These are phyloP conservation scores for Mus pahari DNA, from an alignment of 2,113 vertebrate species.

Conservation along the genomic window DNA sequence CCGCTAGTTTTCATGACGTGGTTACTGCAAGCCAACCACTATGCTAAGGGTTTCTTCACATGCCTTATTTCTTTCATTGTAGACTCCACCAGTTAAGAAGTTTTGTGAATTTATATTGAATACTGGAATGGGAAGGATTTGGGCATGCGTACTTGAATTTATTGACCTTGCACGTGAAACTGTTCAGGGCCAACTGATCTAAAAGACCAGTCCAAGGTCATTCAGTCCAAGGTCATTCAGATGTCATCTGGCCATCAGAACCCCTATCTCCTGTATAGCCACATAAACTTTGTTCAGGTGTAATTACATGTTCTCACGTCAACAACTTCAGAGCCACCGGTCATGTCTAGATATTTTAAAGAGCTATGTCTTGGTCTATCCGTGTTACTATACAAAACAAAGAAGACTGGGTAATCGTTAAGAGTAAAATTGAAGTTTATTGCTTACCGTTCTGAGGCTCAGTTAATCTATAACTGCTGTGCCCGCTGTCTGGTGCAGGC, in stretches of 20 bases:
- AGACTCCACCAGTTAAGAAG: neutral
- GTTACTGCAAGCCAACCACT: neutral
- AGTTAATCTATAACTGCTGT: neutral
- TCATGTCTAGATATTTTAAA: neutral
- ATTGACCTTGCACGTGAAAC: slow-evolving; percentile 27
- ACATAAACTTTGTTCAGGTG: neutral
- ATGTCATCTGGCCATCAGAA: neutral
- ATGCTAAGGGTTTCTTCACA: slow-evolving; percentile 24
- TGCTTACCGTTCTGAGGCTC: neutral
- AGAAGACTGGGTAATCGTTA: neutral
- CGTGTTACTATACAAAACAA: neutral
- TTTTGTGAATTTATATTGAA: slow-evolving; percentile 50
- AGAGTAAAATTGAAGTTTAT: neutral
- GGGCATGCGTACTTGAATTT: neutral
- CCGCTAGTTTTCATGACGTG: neutral
- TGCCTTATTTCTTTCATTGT: slow-evolving; percentile 17
- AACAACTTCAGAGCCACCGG: neutral
- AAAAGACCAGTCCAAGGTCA: neutral
- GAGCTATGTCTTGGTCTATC: neutral
- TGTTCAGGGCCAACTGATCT: neutral
- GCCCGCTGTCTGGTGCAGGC: neutral
- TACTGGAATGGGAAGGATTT: slow-evolving; percentile 37
- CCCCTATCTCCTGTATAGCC: neutral
- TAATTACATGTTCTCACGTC: neutral
- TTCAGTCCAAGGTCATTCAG: neutral